A percentile compares a stretch with the other conserved stretches of the same genome.
These are phyloP conservation scores for Cygnus buccinator DNA, from an alignment of 2,113 vertebrate species.

Conservation along the genomic window DNA sequence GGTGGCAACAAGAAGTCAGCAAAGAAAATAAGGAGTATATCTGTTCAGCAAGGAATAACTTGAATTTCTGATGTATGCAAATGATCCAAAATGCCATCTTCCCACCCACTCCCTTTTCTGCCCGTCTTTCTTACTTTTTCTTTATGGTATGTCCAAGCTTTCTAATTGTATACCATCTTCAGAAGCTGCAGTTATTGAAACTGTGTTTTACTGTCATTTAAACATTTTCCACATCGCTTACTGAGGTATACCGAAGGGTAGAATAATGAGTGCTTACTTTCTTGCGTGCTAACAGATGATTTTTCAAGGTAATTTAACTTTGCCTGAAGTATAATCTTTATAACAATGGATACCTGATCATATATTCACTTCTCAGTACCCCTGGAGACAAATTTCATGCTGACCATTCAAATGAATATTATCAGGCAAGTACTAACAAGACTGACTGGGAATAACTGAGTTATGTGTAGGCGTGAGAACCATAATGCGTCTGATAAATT, in stretches of 20 bases:
- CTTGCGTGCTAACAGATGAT: neutral
- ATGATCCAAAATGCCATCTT: neutral
- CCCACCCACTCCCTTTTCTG: neutral
- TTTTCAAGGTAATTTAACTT: conserved; percentile 48
- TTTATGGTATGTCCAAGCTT: neutral
- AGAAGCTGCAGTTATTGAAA: conserved; percentile 41
- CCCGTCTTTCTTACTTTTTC: neutral
- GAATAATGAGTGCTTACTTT: neutral
- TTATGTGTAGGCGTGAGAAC: conserved; percentile 37
- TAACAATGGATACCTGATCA: conserved; percentile 27
- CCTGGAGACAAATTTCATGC: conserved; percentile 32
- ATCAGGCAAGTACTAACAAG: conserved; percentile 36
- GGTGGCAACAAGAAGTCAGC: neutral
- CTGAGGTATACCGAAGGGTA: neutral
- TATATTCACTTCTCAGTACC: conserved; percentile 18
- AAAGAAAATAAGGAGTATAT: neutral
- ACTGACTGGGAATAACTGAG: conserved; percentile 22
- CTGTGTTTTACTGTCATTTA: conserved; percentile 24
- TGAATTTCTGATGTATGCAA: neutral
- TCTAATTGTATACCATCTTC: neutral
- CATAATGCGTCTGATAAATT: conserved; percentile 56
- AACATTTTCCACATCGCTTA: neutral
- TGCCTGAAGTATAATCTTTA: conserved; percentile 21
- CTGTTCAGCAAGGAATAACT: neutral
- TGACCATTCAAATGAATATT: conserved; percentile 34